Conservation (phyloP, 2,113 vertebrate genomes). For the Eulemur rufifrons region DNA sequence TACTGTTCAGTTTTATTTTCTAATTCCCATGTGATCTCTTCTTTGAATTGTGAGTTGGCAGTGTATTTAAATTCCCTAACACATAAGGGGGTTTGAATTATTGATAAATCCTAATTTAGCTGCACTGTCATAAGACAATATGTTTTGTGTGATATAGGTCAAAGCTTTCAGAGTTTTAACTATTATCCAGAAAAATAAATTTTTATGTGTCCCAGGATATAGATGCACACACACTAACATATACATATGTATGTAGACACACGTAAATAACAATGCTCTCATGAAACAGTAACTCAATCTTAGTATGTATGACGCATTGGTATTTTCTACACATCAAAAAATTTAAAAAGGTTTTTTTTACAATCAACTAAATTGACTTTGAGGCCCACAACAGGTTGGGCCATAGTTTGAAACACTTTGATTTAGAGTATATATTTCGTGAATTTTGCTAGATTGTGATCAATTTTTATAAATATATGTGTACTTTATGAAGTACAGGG, state of each 20-base stretch:
- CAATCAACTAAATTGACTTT: slow-evolving; percentile 2
- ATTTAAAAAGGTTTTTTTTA: not conserved
- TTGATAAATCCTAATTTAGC: slow-evolving; percentile 8
- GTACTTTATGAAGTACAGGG: not conserved
- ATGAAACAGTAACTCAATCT: not conserved
- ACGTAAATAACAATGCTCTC: not conserved
- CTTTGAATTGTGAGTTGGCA: not conserved
- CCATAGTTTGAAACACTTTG: not conserved
- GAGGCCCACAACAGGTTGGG: not conserved
- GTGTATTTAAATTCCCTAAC: slow-evolving; percentile 4
- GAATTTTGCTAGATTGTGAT: not conserved
- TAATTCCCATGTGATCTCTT: not conserved
- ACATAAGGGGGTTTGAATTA: not conserved
- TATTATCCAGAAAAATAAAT: not conserved
- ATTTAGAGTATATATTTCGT: not conserved
- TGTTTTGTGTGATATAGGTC: not conserved
- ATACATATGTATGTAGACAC: not conserved
- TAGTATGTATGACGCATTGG: not conserved
- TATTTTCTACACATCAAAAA: slow-evolving; percentile 18
- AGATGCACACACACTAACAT: not conserved
- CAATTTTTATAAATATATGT: not conserved
- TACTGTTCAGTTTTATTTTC: not conserved
- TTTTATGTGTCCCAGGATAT: not conserved
- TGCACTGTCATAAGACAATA: not conserved
- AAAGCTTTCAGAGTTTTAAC: not conserved